Percentiles rank a stretch among this genome's conserved stretches.
Conservation (phyloP, 2,113 vertebrate species). For the Genyomyrus donnyi region DNA sequence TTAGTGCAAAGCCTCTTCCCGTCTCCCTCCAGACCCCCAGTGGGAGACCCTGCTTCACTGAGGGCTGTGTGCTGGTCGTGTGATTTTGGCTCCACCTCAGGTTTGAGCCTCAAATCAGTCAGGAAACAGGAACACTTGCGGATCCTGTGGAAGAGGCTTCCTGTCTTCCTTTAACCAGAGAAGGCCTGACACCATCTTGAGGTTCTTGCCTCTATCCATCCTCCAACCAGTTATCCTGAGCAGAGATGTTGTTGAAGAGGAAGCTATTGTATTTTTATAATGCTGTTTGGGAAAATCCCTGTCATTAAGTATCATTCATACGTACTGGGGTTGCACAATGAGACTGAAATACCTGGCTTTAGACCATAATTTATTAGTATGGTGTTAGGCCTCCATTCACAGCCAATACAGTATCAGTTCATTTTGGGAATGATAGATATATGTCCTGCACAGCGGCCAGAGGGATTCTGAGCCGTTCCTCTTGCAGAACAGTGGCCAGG, state of each 20-base stretch:
- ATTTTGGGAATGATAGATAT: no score
- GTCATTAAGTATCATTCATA: no score
- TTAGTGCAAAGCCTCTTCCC: not conserved
- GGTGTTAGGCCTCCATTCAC: no score
- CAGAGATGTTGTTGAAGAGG: not conserved
- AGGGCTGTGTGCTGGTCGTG: not conserved
- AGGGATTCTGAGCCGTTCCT: no score
- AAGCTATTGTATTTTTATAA: no score
- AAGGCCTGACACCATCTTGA: not conserved
- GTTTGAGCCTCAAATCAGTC: not conserved
- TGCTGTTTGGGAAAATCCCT: no score
- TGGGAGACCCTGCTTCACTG: not conserved
- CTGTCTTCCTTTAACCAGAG: not conserved
- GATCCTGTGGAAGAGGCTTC: not conserved
- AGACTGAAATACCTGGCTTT: no score
- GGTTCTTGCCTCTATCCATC: not conserved
- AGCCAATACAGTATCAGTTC: no score
- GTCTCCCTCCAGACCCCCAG: not conserved
- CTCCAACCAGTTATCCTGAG: not conserved
- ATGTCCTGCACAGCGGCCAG: no score
- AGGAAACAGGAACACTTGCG: not conserved
- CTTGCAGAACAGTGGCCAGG: no score
- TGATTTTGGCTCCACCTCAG: not conserved
- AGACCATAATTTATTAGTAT: no score
- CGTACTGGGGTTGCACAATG: no score